Conservation (phyloP, 2,113 vertebrate species). For the Stomatorhinus ivindoensis region DNA sequence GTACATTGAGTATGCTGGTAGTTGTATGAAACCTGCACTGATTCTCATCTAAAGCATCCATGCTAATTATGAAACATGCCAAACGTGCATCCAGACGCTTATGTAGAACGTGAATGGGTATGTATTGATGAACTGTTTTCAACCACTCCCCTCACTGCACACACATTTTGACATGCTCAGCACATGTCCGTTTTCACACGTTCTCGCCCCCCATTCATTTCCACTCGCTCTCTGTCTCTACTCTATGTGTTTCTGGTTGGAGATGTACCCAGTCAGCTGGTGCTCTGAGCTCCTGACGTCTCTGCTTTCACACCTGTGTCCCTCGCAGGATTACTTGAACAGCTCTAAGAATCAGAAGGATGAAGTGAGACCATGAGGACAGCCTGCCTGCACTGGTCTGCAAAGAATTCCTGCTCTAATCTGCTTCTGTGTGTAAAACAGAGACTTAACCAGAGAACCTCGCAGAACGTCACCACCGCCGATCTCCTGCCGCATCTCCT, state of each 20-base stretch:
- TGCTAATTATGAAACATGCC: neutral
- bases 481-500: slow-evolving; percentile 35
- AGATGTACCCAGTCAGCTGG: neutral
- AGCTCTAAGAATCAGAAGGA: slow-evolving; percentile 53
- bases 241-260: neutral
- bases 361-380: slow-evolving; percentile 29
- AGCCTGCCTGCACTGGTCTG: slow-evolving; percentile 61
- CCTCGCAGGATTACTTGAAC: slow-evolving; percentile 60
- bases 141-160: neutral
- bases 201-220: neutral
- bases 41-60: neutral
- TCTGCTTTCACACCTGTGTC: slow-evolving; percentile 2
- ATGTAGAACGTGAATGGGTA: neutral
- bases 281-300: neutral
- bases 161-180: neutral
- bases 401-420: slow-evolving; percentile 64
- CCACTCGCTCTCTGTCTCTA: neutral
- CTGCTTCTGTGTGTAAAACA: slow-evolving; percentile 54
- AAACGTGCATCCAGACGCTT: neutral
- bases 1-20: neutral
- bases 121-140: neutral
- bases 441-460: slow-evolving; percentile 52
- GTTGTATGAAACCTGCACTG: neutral
- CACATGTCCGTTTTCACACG: neutral
- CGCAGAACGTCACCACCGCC: slow-evolving; percentile 52